Conservation (phyloP, 2,888 invertebrate genomes). For the Linnaemya vulpina region DNA sequence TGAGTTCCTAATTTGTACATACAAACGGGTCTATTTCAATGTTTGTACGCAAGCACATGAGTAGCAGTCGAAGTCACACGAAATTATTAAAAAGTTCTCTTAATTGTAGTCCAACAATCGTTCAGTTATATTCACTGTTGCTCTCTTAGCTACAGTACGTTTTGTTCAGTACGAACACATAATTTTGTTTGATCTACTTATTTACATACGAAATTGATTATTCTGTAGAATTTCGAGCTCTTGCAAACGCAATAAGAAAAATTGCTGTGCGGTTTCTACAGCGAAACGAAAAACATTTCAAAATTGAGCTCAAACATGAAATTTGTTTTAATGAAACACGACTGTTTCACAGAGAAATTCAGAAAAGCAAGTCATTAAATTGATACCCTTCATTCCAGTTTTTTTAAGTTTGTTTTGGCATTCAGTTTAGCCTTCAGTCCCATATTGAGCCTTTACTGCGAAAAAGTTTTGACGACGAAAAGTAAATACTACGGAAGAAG, state of each 20-base stretch:
- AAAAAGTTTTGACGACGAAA: too few relatives aligned
- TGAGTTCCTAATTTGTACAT: neutral
- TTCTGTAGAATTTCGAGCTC: neutral
- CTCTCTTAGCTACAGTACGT: neutral
- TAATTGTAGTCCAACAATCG: neutral
- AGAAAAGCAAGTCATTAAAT: constrained; percentile 7
- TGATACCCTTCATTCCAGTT: too few relatives aligned
- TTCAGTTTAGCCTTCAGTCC: neutral
- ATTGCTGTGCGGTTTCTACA: too few relatives aligned
- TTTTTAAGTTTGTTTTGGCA: neutral
- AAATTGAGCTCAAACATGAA: neutral
- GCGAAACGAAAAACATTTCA: too few relatives aligned
- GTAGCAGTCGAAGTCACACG: neutral
- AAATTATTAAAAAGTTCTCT: neutral
- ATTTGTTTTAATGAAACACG: neutral
- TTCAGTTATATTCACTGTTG: neutral
- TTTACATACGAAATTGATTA: neutral
- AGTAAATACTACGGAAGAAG: too few relatives aligned
- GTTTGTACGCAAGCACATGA: too few relatives aligned
- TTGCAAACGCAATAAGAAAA: neutral
- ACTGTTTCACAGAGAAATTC: constrained; percentile 1
- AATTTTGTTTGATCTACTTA: neutral
- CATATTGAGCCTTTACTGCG: neutral
- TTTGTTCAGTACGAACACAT: neutral
- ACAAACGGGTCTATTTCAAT: too few relatives aligned